A percentile compares a stretch with the other conserved stretches of the same genome.
Evolutionary conservation across 2,797 vertebrate species (phyloP).

Genomic region (Coranthus polyacanthus): DNA sequence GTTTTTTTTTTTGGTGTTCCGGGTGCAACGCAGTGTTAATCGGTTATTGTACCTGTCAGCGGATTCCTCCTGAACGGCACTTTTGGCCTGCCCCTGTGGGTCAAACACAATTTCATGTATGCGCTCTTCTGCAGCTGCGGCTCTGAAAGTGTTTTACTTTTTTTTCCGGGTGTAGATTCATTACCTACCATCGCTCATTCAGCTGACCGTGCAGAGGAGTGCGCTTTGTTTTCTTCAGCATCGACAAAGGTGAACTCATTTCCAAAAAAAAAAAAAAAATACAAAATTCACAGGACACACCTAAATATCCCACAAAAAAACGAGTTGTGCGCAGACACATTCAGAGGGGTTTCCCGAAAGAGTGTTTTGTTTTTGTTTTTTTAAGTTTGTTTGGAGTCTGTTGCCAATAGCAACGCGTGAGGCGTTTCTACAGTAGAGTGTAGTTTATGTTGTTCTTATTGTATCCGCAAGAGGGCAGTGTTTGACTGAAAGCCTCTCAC

Average conservation of each 20-base stretch:
- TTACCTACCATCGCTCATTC: slow-evolving; percentile 71
- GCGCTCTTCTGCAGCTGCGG: not conserved
- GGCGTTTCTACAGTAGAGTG: not conserved
- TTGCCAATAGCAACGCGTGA: slow-evolving; percentile 66
- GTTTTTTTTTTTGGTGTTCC: not conserved
- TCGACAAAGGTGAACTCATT: slow-evolving; percentile 88
- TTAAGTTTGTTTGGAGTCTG: slow-evolving; percentile 70
- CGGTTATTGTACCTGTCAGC: slow-evolving; percentile 49
- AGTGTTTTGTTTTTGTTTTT: slow-evolving; percentile 1
- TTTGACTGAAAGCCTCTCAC: not conserved
- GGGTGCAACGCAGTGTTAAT: not conserved
- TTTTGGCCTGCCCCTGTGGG: slow-evolving; percentile 50
- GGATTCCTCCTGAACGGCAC: slow-evolving; percentile 53
- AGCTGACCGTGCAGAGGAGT: slow-evolving; percentile 68
- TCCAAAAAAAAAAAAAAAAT: slow-evolving; percentile 1
- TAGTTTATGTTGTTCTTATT: not conserved
- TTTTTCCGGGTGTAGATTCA: not conserved
- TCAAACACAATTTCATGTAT: slow-evolving; percentile 13
- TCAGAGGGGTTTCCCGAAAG: not conserved
- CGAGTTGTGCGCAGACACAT: not conserved
- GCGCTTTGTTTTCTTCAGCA: slow-evolving; percentile 83
- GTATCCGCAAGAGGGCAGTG: slow-evolving; percentile 43
- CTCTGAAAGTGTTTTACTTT: too few species aligned
- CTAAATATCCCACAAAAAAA: not conserved
- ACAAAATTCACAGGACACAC: not conserved